phyloP scores from a whole-genome alignment of 2,888 invertebrate genomes.

The Meteorus cinctellus region DNA sequence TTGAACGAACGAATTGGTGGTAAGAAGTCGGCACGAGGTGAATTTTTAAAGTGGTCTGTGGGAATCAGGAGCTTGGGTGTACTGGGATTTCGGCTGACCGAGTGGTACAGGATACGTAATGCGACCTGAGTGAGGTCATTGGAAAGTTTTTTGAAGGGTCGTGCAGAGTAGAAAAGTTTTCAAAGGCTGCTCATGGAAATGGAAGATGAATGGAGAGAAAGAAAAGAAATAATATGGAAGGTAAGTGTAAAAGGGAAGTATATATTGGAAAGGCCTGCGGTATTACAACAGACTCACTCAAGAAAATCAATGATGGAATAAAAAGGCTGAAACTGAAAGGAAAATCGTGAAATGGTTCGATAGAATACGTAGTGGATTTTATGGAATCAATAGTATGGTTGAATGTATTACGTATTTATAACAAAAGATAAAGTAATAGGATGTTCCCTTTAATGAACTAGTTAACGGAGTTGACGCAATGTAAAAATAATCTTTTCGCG shows the following conservation, averaged over 20 bases:
- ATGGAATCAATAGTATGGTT: background rate
- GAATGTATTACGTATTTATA: too few species aligned
- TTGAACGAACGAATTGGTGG: constrained; percentile 10
- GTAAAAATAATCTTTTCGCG: too few species aligned
- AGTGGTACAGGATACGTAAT: constrained; percentile 28
- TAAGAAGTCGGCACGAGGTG: constrained; percentile 47
- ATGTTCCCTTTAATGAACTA: too few species aligned
- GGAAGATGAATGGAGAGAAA: constrained; percentile 32
- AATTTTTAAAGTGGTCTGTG: constrained; percentile 56
- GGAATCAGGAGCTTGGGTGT: constrained; percentile 10
- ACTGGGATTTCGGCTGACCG: constrained; percentile 39
- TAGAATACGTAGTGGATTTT: background rate
- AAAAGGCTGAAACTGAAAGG: constrained; percentile 18
- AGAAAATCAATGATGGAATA: constrained; percentile 24
- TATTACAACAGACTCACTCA: constrained; percentile 10
- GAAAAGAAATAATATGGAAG: constrained; percentile 36
- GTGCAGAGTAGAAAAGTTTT: constrained; percentile 57
- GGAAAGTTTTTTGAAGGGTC: constrained; percentile 20
- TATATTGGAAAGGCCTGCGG: background rate
- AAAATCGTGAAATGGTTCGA: background rate
- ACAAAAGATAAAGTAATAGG: too few species aligned
- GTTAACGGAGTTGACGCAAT: too few species aligned
- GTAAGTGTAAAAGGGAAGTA: constrained; percentile 21
- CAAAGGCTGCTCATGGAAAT: constrained; percentile 40
- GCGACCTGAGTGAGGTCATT: constrained; percentile 27